phyloP scores from a whole-genome alignment of 2,797 vertebrate genomes.

The Sebastes alutus region DNA sequence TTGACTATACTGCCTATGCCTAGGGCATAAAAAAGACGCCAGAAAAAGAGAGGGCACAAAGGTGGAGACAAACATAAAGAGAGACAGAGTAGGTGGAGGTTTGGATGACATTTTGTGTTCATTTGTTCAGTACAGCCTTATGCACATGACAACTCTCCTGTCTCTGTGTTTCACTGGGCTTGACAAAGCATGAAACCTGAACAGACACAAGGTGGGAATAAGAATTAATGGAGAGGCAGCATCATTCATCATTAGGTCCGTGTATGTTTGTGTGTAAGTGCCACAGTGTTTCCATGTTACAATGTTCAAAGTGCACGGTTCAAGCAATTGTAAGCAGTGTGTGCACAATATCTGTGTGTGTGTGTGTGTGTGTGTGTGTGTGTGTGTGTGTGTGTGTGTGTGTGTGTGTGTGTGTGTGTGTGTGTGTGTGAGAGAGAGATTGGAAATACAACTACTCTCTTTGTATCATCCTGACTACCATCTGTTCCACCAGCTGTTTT shows the following conservation, averaged over 20 bases:
- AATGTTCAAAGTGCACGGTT: background rate
- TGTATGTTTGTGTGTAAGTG: background rate
- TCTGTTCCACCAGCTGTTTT: slow-evolving; percentile 37
- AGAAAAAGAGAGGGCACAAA: background rate
- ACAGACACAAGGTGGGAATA: background rate
- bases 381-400: background rate
- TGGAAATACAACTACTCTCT: background rate
- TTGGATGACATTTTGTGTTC: background rate
- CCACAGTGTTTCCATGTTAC: background rate
- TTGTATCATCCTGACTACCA: slow-evolving; percentile 37
- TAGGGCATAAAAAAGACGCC: too few relatives aligned
- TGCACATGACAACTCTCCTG: background rate
- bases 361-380: too few relatives aligned
- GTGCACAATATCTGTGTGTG: background rate
- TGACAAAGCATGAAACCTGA: slow-evolving; percentile 18
- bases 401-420: background rate
- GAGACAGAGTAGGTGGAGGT: background rate
- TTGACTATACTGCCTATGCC: too few relatives aligned
- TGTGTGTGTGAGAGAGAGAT: background rate
- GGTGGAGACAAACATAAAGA: background rate
- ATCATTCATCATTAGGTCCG: background rate
- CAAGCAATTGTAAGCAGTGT: background rate
- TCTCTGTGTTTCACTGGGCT: background rate
- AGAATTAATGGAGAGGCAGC: slow-evolving; percentile 1
- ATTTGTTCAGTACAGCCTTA: background rate